Percentiles rank a stretch among this genome's conserved stretches.
These are phyloP conservation scores for Actinopyga echinites DNA, from an alignment of 53 echinoderm and acorn worm genomes.

Conservation along the genomic window DNA sequence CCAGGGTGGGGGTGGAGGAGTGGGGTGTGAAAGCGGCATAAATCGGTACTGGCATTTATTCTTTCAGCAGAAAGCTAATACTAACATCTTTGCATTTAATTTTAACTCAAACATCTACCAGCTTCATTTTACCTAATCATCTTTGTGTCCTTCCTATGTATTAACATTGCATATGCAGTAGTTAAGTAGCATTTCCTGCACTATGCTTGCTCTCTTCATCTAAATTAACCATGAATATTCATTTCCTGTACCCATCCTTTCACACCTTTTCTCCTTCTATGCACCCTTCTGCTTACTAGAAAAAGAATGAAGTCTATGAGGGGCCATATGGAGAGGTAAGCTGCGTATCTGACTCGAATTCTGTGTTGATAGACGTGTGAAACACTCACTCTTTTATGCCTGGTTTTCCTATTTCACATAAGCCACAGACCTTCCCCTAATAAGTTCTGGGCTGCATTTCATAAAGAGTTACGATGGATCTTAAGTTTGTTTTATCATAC, in stretches of 20 bases:
- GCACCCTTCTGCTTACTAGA: background rate
- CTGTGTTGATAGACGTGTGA: background rate
- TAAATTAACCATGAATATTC: background rate
- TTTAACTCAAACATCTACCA: background rate
- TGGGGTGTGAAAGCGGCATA: no score
- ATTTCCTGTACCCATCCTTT: background rate
- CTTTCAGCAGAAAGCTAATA: background rate
- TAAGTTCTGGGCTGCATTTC: no score
- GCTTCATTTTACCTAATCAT: background rate
- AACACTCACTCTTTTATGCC: background rate
- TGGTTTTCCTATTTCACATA: background rate
- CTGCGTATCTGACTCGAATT: background rate
- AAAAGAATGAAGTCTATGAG: background rate
- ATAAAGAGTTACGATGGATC: no score
- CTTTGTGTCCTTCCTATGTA: background rate
- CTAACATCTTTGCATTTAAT: background rate
- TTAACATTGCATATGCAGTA: background rate
- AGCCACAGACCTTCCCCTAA: no score
- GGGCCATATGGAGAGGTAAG: constrained; percentile 18
- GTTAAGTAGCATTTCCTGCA: background rate
- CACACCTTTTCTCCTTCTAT: background rate
- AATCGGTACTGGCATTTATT: no score
- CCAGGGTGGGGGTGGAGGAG: no score
- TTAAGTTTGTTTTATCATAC: no score
- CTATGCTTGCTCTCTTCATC: background rate